A percentile compares a stretch with the other conserved stretches of the same genome.
phyloP scores from a whole-genome alignment of 2,888 invertebrate genomes.

The Dendrolimus houi region DNA sequence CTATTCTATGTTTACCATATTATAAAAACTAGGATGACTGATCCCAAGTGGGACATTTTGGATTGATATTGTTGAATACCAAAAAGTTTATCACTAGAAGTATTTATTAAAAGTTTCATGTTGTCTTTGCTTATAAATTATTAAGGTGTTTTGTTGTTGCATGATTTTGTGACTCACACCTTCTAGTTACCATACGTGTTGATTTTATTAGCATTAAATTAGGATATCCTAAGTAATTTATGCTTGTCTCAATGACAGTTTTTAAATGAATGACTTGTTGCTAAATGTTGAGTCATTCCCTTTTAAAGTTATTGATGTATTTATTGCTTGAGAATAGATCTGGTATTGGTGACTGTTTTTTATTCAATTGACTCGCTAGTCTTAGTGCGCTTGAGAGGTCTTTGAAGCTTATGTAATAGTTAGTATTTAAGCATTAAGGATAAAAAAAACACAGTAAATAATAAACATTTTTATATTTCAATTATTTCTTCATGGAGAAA shows the following conservation, averaged over 20 bases:
- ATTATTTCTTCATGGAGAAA: conserved; percentile 49
- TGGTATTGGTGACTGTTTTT: too few relatives aligned
- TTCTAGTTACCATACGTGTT: neutral
- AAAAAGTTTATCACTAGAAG: too few relatives aligned
- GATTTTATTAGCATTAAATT: neutral
- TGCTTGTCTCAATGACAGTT: neutral
- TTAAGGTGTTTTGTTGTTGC: neutral
- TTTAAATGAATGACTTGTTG: neutral
- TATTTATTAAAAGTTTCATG: too few relatives aligned
- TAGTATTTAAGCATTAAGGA: conserved; percentile 7
- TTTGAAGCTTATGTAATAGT: too few relatives aligned
- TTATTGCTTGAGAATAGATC: too few relatives aligned
- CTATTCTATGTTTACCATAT: too few relatives aligned
- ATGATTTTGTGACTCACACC: neutral
- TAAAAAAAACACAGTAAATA: conserved; percentile 20
- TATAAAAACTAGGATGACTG: too few relatives aligned
- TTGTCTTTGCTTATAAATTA: too few relatives aligned
- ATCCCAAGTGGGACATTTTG: too few relatives aligned
- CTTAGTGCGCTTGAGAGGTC: too few relatives aligned
- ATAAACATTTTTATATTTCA: conserved; percentile 42
- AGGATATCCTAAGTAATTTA: neutral
- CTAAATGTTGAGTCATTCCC: neutral
- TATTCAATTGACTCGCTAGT: too few relatives aligned
- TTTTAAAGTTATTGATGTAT: neutral
- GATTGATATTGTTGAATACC: too few relatives aligned